These are phyloP conservation scores for Aulostomus chinensis DNA, from an alignment of 2,797 vertebrate species.

Conservation along the genomic window DNA sequence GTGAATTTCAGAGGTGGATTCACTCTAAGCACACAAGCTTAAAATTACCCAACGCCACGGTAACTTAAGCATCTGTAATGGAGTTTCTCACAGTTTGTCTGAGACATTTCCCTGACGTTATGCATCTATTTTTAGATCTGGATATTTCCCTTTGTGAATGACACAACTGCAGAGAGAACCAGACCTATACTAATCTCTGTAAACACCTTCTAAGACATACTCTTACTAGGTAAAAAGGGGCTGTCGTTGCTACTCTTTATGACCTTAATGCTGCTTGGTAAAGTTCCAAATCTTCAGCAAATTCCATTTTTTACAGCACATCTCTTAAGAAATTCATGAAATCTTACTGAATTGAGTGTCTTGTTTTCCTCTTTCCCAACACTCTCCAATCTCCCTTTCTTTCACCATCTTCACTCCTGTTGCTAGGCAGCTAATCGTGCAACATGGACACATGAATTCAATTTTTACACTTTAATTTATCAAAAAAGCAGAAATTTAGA, in stretches of 20 bases:
- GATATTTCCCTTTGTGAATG: conserved; percentile 17
- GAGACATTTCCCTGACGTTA: too few species aligned
- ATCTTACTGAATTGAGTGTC: conserved; percentile 27
- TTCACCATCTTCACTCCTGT: too few species aligned
- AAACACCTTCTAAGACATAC: too few species aligned
- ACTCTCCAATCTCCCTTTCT: conserved; percentile 2
- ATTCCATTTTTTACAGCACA: too few species aligned
- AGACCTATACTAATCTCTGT: not conserved
- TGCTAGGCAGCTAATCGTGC: conserved; percentile 21
- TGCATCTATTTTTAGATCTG: conserved; percentile 44
- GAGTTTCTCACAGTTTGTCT: conserved; percentile 5
- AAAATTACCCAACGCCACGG: conserved; percentile 15
- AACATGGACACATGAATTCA: not conserved
- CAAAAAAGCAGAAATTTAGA: too few species aligned
- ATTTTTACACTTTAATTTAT: not conserved
- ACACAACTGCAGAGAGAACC: not conserved
- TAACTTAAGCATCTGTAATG: conserved; percentile 10
- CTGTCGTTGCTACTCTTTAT: not conserved
- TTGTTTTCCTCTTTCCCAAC: conserved; percentile 30
- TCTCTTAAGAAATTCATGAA: conserved; percentile 40
- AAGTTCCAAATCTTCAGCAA: too few species aligned
- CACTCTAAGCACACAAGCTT: conserved; percentile 1
- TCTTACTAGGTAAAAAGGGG: too few species aligned
- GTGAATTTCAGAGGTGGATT: conserved; percentile 3
- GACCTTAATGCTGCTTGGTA: too few species aligned